Conservation (phyloP, 2,888 invertebrate genomes). For the Cantharis flavilabris region DNA sequence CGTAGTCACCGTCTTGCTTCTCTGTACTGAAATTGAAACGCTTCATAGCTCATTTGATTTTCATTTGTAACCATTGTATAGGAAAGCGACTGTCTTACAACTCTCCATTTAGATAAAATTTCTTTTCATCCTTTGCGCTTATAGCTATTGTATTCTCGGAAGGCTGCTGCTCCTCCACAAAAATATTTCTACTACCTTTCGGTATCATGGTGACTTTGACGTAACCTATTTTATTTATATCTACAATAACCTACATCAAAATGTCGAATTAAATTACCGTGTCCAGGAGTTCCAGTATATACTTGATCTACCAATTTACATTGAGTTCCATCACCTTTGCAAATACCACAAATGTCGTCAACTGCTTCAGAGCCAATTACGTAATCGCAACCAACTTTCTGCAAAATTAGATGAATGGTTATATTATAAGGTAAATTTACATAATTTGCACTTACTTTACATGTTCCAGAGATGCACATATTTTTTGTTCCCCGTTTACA, state of each 20-base stretch:
- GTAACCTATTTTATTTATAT: conserved; percentile 53
- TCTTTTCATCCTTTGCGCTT: conserved; percentile 54
- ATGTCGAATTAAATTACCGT: conserved; percentile 35
- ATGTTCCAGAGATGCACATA: conserved; percentile 67
- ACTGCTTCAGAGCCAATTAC: conserved; percentile 65
- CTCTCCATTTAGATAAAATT: conserved; percentile 66
- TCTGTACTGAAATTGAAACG: conserved; percentile 42
- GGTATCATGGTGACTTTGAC: conserved; percentile 64
- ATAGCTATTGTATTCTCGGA: conserved; percentile 65
- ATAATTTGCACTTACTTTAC: conserved; percentile 58
- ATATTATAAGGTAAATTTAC: too few species aligned
- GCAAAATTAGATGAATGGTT: conserved; percentile 10
- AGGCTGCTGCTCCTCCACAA: conserved; percentile 61
- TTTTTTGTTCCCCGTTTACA: conserved; percentile 65
- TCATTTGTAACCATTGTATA: conserved; percentile 18
- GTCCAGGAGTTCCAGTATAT: conserved; percentile 54
- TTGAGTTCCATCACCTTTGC: conserved; percentile 69
- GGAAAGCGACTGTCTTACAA: conserved; percentile 56
- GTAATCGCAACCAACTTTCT: conserved; percentile 73
- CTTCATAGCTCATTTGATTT: conserved; percentile 25
- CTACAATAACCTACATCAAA: neutral
- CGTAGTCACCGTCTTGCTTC: conserved; percentile 53
- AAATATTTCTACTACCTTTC: conserved; percentile 63
- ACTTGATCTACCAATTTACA: conserved; percentile 63
- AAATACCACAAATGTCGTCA: conserved; percentile 70